A percentile compares a stretch with the other conserved stretches of the same genome.
Evolutionary conservation across 2,797 vertebrate species (phyloP).

Genomic region (Rhinichthys osculus): DNA sequence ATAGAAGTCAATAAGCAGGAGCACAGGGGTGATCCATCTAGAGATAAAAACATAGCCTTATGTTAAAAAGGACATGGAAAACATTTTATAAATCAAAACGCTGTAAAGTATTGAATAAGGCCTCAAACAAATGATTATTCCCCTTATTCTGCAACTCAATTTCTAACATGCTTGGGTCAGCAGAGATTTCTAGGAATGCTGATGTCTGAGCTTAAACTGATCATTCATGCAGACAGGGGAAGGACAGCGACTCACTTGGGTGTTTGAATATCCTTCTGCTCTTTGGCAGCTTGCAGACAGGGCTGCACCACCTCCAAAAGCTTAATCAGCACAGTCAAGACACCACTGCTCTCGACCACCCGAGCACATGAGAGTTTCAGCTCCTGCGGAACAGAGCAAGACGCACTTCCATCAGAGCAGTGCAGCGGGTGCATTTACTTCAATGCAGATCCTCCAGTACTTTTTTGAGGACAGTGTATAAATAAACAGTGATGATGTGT

Average conservation of each 20-base stretch:
- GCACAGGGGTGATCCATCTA: constrained; percentile 96
- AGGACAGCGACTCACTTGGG: constrained; percentile 86
- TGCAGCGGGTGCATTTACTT: constrained; percentile 3
- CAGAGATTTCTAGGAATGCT: constrained; percentile 30
- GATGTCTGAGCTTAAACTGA: constrained; percentile 11
- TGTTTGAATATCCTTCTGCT: constrained; percentile 96
- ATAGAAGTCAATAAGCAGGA: constrained; percentile 94
- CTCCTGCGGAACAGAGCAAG: constrained; percentile 76
- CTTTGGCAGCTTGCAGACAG: constrained; percentile 93
- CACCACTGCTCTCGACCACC: constrained; percentile 92
- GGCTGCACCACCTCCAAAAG: constrained; percentile 95
- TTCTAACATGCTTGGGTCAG: constrained; percentile 23
- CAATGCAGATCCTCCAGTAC: not conserved
- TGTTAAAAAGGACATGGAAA: not conserved
- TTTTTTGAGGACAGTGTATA: not conserved
- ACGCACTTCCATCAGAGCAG: not conserved
- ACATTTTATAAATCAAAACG: not conserved
- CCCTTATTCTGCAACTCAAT: not conserved
- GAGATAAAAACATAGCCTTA: constrained; percentile 40
- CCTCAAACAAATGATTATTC: not conserved
- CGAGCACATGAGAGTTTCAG: constrained; percentile 91
- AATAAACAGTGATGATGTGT: not conserved
- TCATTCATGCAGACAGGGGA: constrained; percentile 18
- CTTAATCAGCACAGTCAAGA: constrained; percentile 93
- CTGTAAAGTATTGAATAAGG: not conserved